Base-by-base conservation (phyloP, 2,113 vertebrate species). In the Psephotus haematonotus region DNA sequence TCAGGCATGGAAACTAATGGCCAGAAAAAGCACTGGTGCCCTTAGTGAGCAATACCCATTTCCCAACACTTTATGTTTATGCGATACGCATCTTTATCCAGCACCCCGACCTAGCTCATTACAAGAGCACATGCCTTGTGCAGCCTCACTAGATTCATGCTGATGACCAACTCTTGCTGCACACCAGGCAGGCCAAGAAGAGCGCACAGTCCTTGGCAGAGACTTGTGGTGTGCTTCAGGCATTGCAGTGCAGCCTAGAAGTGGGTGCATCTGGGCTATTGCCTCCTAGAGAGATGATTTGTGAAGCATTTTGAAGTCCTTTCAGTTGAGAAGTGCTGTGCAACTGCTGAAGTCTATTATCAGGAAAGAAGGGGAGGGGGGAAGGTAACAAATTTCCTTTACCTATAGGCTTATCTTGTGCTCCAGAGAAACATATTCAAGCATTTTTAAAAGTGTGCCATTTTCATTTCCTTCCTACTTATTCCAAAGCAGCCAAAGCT, bases 391-490 rank as follows among this genome's bases (percentile, higher is more conserved):
- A 20, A 92, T 88, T 96, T 84, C 57, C 65, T 94, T 88, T 92
- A 95, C 88, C 96, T 95, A 90, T 86, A 85, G 88, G 92, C 74
- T 94, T 96, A 96, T 95, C 91, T 91, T 33, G 62, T 91, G 86
- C 91, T 95, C 83, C 92, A 95, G 82, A 96, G 90, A 72, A 93
- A 75, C 63, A 84, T 7, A 91, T 85, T 37, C 28, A 35, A 90
- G 80, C 88, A 57, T 81, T 68, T 89, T 79, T 69, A 93, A 68
- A 93, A 92, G 60, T 16, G 31, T 91, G 77, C 74, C 89, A 55
- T 92, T 93, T 91, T 81, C 92, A 87, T 91, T 96, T 91, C 86
- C 91, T 96, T 78, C 92, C 91, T 95, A 85, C 95, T 94, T 94
- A 94, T 76, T 91, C 91, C 86, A 89, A 88, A 91, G 83, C 83